These are phyloP conservation scores for Ophion obscuratus DNA, from an alignment of 2,888 invertebrate species.

Conservation along the genomic window DNA sequence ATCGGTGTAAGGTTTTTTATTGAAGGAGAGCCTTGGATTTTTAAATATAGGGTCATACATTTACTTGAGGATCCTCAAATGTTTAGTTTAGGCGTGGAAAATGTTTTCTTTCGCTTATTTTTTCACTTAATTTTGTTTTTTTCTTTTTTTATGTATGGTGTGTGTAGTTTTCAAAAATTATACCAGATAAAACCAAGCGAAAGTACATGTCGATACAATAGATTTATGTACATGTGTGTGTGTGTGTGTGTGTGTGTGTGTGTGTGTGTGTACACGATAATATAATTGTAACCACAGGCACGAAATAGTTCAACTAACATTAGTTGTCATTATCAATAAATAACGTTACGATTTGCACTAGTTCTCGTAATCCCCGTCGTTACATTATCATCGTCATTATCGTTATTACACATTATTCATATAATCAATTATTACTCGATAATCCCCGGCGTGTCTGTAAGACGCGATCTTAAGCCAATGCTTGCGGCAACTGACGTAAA, in stretches of 20 bases:
- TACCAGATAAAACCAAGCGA: conserved; percentile 6
- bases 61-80: too few relatives aligned
- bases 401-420: background rate
- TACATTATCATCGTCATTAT: conserved; percentile 28
- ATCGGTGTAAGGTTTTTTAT: too few relatives aligned
- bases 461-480: conserved; percentile 13
- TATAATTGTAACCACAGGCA: conserved; percentile 74
- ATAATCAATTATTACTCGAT: conserved; percentile 49
- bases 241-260: too few relatives aligned
- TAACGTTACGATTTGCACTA: conserved; percentile 73
- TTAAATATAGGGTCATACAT: too few relatives aligned
- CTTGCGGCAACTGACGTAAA: conserved; percentile 19
- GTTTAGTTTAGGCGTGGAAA: background rate
- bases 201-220: conserved; percentile 26
- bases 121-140: background rate
- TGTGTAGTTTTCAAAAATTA: background rate
- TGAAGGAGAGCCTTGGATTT: too few relatives aligned
- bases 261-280: conserved; percentile 51
- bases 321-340: conserved; percentile 71
- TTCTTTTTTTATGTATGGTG: background rate
- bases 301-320: conserved; percentile 76
- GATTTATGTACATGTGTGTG: too few relatives aligned
- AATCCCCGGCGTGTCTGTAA: background rate
- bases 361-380: conserved; percentile 58
- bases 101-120: background rate